Evolutionary conservation across 2,797 vertebrate genomes (phyloP).

Genomic region (Cottoperca gobio): DNA sequence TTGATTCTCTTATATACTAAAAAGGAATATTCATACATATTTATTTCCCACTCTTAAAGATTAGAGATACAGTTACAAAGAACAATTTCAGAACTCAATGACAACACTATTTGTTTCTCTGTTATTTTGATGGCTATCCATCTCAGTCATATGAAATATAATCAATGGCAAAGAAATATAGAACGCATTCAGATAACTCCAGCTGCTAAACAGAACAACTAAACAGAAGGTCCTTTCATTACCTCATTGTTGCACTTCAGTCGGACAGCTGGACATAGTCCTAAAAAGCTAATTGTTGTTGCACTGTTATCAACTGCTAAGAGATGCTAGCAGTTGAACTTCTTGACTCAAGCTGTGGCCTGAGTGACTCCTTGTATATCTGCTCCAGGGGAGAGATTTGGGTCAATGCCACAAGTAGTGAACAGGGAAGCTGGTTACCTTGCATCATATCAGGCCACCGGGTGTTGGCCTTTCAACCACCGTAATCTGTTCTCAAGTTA

Average conservation of each 20-base stretch:
- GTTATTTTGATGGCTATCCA: background rate
- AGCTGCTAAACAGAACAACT: background rate
- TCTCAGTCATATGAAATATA: background rate
- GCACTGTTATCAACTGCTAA: background rate
- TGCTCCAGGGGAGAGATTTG: background rate
- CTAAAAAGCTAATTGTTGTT: background rate
- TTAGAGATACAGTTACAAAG: background rate
- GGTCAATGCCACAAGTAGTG: background rate
- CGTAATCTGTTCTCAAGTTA: constrained; percentile 42
- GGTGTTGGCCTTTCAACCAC: constrained; percentile 17
- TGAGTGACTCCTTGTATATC: background rate
- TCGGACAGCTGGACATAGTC: constrained; percentile 1
- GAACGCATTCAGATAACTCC: constrained; percentile 1
- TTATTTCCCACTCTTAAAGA: constrained; percentile 15
- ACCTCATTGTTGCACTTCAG: constrained; percentile 15
- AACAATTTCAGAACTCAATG: background rate
- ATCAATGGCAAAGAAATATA: constrained; percentile 8
- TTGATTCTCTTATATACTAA: background rate
- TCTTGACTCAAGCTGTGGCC: constrained; percentile 7
- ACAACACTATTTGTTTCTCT: constrained; percentile 1
- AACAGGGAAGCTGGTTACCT: background rate
- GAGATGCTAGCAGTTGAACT: background rate
- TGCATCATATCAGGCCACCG: constrained; percentile 24
- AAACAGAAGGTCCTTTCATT: background rate
- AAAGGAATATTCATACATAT: background rate